phyloP scores from a whole-genome alignment of 1,140 invertebrate genomes.

The Marisa cornuarietis region DNA sequence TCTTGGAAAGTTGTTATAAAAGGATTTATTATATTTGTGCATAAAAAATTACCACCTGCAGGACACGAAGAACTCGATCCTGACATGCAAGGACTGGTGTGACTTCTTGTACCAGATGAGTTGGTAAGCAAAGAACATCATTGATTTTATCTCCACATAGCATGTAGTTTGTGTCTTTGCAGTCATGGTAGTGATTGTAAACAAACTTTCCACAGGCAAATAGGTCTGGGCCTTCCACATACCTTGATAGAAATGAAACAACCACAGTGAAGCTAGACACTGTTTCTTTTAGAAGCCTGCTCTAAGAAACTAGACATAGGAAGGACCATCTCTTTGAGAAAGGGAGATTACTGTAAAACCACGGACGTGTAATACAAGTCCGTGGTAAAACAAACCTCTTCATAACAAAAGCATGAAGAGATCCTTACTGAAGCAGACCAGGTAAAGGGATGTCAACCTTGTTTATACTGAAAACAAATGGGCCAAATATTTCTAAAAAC shows the following conservation, averaged over 20 bases:
- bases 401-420: no score
- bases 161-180: constrained; percentile 81
- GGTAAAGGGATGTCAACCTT: no score
- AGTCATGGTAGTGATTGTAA: constrained; percentile 86
- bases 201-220: constrained; percentile 83
- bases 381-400: no score
- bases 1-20: neutral
- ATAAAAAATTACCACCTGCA: constrained; percentile 66
- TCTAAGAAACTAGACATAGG: no score
- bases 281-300: no score
- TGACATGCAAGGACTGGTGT: constrained; percentile 79
- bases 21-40: neutral
- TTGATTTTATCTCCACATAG: constrained; percentile 82
- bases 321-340: no score
- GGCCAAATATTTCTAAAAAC: neutral
- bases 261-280: no score
- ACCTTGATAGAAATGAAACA: constrained; percentile 68
- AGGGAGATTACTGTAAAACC: no score
- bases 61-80: constrained; percentile 76
- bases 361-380: no score
- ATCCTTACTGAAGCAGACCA: no score
- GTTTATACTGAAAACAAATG: neutral
- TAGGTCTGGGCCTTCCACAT: constrained; percentile 81
- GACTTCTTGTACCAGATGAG: constrained; percentile 70
- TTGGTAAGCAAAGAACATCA: constrained; percentile 78